These are phyloP conservation scores for Drosophila albomicans DNA, from an alignment of 1,140 invertebrate genomes.

Conservation along the genomic window DNA sequence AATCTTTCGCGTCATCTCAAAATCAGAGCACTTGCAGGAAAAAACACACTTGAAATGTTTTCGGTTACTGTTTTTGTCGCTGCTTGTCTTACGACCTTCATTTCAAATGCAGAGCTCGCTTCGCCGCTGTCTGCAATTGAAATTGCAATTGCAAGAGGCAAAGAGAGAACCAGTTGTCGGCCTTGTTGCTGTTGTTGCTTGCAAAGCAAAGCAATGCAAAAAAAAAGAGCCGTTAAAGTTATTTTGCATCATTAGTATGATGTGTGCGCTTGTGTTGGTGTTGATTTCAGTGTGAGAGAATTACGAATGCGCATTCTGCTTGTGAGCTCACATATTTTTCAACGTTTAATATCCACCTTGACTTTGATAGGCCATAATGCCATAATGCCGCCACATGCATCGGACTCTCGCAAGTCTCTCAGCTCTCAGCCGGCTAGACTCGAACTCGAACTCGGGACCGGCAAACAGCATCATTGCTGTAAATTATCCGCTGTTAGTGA, in stretches of 20 bases:
- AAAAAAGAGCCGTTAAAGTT: constrained; percentile 71
- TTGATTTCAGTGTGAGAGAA: constrained; percentile 77
- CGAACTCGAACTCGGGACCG: neutral
- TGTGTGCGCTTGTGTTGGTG: constrained; percentile 72
- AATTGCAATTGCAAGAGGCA: constrained; percentile 47
- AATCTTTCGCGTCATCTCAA: constrained; percentile 54
- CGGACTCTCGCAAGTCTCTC: neutral
- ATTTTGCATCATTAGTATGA: constrained; percentile 84
- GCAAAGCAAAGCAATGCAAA: constrained; percentile 1
- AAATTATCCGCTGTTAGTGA: constrained; percentile 81
- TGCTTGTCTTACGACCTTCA: constrained; percentile 68
- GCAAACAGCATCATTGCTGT: constrained; percentile 45
- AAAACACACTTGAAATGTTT: constrained; percentile 61
- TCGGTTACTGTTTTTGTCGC: constrained; percentile 33
- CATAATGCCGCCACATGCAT: constrained; percentile 54
- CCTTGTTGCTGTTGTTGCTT: constrained; percentile 12
- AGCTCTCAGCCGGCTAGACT: neutral
- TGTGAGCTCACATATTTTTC: constrained; percentile 59
- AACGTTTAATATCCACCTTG: constrained; percentile 80
- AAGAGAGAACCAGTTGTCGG: constrained; percentile 67
- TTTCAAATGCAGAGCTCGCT: constrained; percentile 45
- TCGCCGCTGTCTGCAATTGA: constrained; percentile 72
- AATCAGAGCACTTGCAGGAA: constrained; percentile 17
- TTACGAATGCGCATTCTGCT: constrained; percentile 61
- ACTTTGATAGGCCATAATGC: constrained; percentile 79